A percentile compares a stretch with the other conserved stretches of the same genome.
Evolutionary conservation across 2,113 vertebrate species (phyloP).

Genomic region (Cyanoderma ruficeps): DNA sequence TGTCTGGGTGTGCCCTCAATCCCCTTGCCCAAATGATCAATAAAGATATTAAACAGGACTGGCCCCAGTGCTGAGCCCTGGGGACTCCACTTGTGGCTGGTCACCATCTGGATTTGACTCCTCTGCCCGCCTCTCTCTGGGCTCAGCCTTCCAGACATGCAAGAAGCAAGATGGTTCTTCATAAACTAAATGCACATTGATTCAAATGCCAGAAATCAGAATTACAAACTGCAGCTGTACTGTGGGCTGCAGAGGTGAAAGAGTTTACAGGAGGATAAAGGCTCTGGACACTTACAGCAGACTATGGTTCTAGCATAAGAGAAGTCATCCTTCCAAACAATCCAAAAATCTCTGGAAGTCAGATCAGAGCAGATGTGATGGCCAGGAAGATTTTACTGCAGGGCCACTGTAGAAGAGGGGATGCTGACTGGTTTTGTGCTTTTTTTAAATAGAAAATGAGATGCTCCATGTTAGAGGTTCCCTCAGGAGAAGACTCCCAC

Average conservation of each 20-base stretch:
- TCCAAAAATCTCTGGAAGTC: background rate
- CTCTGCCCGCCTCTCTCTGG: background rate
- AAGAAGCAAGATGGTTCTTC: background rate
- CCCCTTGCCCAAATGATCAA: rapidly evolving
- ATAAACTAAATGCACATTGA: background rate
- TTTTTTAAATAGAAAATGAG: background rate
- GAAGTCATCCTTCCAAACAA: background rate
- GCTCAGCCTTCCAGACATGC: background rate
- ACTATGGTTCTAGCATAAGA: background rate
- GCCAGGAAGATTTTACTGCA: background rate
- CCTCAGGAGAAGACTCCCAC: background rate
- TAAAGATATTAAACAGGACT: background rate
- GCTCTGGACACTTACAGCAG: background rate
- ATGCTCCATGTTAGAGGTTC: background rate
- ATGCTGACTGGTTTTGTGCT: background rate
- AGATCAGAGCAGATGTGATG: background rate
- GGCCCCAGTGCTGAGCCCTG: background rate
- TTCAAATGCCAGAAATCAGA: background rate
- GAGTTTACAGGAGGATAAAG: background rate
- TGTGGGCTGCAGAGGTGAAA: background rate
- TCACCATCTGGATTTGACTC: background rate
- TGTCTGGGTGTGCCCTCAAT: rapidly evolving
- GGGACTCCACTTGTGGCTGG: no score
- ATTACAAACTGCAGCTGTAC: background rate
- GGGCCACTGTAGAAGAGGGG: background rate